phyloP scores from a whole-genome alignment of 2,113 vertebrate genomes.

The Elanus axillaris region DNA sequence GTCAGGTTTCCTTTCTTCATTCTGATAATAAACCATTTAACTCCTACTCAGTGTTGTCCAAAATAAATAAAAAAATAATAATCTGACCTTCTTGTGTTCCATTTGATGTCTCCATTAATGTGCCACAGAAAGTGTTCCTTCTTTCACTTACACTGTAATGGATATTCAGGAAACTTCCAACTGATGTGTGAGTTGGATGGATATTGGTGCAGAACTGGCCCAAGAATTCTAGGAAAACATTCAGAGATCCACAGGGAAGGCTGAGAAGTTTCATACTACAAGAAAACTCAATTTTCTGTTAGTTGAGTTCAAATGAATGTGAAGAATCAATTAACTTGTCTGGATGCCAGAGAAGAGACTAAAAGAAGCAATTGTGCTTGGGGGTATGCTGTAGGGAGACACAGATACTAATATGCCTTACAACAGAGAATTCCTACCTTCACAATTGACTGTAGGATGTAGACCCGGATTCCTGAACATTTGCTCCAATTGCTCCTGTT shows the following conservation, averaged over 20 bases:
- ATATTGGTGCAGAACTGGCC: background rate
- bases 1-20: background rate
- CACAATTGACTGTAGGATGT: background rate
- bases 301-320: background rate
- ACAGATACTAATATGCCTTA: background rate
- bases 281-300: background rate
- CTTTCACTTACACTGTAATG: background rate
- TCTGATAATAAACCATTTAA: background rate
- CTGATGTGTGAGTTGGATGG: background rate
- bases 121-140: background rate
- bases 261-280: background rate
- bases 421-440: background rate
- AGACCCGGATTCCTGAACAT: background rate
- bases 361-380: background rate
- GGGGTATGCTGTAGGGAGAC: background rate
- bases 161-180: background rate
- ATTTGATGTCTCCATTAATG: background rate
- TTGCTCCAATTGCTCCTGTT: background rate
- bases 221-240: background rate
- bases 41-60: background rate
- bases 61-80: background rate
- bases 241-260: background rate
- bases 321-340: background rate
- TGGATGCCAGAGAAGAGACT: background rate
- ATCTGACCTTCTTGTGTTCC: background rate